These are phyloP conservation scores for Corella eumyota DNA, from an alignment of 23 tunicate genomes.

Conservation along the genomic window DNA sequence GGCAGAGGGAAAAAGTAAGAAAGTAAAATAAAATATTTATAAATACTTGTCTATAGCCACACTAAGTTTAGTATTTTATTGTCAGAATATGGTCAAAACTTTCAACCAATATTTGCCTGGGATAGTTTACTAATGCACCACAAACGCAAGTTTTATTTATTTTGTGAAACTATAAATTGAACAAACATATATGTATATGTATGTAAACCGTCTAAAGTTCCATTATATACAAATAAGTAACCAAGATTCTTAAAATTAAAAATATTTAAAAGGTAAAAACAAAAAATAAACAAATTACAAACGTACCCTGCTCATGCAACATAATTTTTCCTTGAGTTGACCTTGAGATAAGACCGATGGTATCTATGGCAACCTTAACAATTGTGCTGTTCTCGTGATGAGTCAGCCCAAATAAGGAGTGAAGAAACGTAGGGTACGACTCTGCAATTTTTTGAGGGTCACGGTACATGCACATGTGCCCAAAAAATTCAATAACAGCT, in stretches of 20 bases:
- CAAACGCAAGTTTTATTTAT: too few relatives aligned
- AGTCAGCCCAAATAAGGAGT: slow-evolving; percentile 21
- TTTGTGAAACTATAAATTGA: too few relatives aligned
- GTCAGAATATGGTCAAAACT: too few relatives aligned
- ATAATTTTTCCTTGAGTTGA: slow-evolving; percentile 45
- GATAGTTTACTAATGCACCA: too few relatives aligned
- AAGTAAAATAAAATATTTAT: too few relatives aligned
- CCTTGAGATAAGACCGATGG: slow-evolving; percentile 46
- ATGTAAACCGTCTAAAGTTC: too few relatives aligned
- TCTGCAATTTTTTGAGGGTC: slow-evolving; percentile 42
- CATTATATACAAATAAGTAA: too few relatives aligned
- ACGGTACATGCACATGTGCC: slow-evolving; percentile 51
- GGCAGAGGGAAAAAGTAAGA: too few relatives aligned
- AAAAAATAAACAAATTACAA: not conserved
- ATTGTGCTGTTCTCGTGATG: slow-evolving; percentile 13
- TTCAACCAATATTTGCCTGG: too few relatives aligned
- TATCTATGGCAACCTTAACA: slow-evolving; percentile 52
- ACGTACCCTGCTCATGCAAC: slow-evolving; percentile 30
- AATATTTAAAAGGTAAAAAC: not conserved
- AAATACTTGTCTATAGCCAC: too few relatives aligned
- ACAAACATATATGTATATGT: too few relatives aligned
- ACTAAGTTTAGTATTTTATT: too few relatives aligned
- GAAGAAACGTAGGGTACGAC: slow-evolving; percentile 34
- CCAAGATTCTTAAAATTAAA: not conserved
- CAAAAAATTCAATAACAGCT: slow-evolving; percentile 61